A percentile compares a stretch with the other conserved stretches of the same genome.
These are phyloP conservation scores for Drosophila ogumai DNA, from an alignment of 1,140 invertebrate species.

Conservation along the genomic window DNA sequence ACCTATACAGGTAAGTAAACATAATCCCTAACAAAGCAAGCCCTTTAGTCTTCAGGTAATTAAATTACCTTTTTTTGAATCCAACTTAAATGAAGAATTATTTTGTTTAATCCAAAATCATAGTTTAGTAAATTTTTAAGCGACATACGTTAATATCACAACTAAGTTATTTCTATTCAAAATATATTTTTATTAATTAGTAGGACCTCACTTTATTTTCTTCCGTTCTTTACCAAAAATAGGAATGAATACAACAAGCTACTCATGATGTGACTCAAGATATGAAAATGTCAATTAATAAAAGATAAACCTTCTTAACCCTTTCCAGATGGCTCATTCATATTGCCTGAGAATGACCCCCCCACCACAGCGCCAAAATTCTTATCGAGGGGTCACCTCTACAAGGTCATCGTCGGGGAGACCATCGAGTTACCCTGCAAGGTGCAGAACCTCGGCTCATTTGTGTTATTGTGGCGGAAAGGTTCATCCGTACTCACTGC, in stretches of 20 bases:
- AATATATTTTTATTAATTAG: neutral
- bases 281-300: neutral
- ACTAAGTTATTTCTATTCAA: neutral
- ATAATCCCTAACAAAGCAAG: neutral
- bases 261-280: neutral
- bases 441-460: conserved; percentile 89
- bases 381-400: conserved; percentile 89
- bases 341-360: conserved; percentile 65
- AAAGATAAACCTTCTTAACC: conserved; percentile 3
- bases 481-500: conserved; percentile 88
- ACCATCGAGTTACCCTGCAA: conserved; percentile 91
- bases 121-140: neutral
- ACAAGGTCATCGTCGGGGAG: conserved; percentile 91
- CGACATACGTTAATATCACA: neutral
- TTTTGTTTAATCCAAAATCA: neutral
- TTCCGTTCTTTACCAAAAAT: neutral
- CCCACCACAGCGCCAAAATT: conserved; percentile 87
- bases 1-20: conserved; percentile 50
- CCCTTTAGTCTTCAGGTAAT: neutral
- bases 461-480: conserved; percentile 88
- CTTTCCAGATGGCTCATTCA: conserved; percentile 62
- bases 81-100: neutral
- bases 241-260: neutral
- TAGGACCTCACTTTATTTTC: neutral
- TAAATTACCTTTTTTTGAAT: neutral